These are phyloP conservation scores for Pangasius sanitwongsei DNA, from an alignment of 2,797 vertebrate species.

Conservation along the genomic window DNA sequence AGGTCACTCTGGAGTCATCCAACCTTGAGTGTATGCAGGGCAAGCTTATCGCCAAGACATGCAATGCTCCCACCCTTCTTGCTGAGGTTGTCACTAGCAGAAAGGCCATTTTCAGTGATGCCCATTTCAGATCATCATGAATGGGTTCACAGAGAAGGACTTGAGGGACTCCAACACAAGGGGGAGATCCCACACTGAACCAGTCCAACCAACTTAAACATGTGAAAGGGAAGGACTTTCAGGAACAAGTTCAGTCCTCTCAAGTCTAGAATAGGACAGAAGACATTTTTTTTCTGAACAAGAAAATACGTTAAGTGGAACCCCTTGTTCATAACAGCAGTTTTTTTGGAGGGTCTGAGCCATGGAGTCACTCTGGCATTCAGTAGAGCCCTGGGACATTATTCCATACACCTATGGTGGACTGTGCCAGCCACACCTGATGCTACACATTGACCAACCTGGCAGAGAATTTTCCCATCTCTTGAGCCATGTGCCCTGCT, in stretches of 20 bases:
- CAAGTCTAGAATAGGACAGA: not conserved
- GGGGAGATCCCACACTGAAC: not conserved
- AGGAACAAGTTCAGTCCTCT: not conserved
- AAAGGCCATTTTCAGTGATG: no score
- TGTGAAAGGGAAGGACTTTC: conserved; percentile 1
- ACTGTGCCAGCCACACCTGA: not conserved
- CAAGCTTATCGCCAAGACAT: not conserved
- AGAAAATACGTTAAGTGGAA: not conserved
- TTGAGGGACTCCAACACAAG: not conserved
- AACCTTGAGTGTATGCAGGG: not conserved
- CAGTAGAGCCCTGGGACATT: not conserved
- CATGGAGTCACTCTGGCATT: not conserved
- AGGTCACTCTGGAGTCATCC: not conserved
- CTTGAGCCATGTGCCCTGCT: not conserved
- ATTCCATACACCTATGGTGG: not conserved
- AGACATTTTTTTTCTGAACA: not conserved
- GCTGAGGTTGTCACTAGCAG: no score
- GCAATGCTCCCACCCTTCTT: not conserved
- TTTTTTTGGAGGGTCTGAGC: not conserved
- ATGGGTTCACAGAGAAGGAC: no score
- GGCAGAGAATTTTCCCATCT: not conserved
- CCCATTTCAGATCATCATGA: not conserved
- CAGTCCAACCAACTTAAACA: not conserved
- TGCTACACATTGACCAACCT: not conserved
- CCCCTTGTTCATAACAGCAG: not conserved